Evolutionary conservation across 2,797 vertebrate genomes (phyloP).

Genomic region (Neosalanx taihuensis): DNA sequence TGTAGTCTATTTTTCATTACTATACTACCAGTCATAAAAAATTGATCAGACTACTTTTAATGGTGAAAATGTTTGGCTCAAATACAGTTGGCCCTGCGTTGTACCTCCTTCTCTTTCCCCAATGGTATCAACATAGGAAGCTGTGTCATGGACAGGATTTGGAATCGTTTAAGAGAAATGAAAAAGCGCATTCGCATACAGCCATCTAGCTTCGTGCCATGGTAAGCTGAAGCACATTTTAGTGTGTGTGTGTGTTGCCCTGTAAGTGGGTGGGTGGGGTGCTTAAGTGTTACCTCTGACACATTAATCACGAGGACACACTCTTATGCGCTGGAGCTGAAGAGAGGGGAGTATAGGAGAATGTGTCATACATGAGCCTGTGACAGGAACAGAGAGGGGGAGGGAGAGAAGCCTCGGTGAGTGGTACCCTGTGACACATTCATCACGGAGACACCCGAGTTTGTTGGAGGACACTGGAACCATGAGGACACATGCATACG

Average conservation of each 20-base stretch:
- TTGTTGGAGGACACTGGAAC: background rate
- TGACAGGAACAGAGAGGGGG: slow-evolving; percentile 27
- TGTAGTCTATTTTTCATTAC: background rate
- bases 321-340: background rate
- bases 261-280: slow-evolving; percentile 10
- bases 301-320: slow-evolving; percentile 50
- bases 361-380: slow-evolving; percentile 47
- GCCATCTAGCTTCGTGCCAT: slow-evolving; percentile 55
- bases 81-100: background rate
- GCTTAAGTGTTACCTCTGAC: slow-evolving; percentile 44
- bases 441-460: background rate
- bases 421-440: slow-evolving; percentile 3
- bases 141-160: slow-evolving; percentile 32
- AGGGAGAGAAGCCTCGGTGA: background rate
- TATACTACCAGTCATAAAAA: background rate
- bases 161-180: slow-evolving; percentile 41
- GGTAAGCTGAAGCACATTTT: slow-evolving; percentile 34
- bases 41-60: background rate
- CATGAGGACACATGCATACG: background rate
- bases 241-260: slow-evolving; percentile 11
- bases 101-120: slow-evolving; percentile 35
- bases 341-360: background rate
- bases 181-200: slow-evolving; percentile 49
- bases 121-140: slow-evolving; percentile 35
- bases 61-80: background rate